These are phyloP conservation scores for Melanogrammus aeglefinus DNA, from an alignment of 2,797 vertebrate species.

Conservation along the genomic window DNA sequence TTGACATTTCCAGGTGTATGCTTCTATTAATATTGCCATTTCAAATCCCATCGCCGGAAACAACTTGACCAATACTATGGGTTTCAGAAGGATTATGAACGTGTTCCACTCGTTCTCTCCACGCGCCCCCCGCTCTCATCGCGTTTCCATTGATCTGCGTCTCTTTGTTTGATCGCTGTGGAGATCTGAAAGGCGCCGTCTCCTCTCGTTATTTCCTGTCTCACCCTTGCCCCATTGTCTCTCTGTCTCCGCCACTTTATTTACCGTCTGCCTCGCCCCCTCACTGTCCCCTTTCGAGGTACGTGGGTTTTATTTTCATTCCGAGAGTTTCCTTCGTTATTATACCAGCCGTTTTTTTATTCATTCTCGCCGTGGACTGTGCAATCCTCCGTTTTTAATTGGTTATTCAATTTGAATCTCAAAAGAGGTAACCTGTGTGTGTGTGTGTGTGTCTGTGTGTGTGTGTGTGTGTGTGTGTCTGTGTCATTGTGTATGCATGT, in stretches of 20 bases:
- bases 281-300: neutral
- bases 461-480: neutral
- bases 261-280: neutral
- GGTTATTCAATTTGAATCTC: slow-evolving; percentile 3
- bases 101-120: neutral
- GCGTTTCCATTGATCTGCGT: neutral
- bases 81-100: too few species aligned
- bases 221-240: neutral
- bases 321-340: neutral
- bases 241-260: neutral
- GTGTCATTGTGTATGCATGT: neutral
- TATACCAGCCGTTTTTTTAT: neutral
- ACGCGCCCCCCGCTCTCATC: neutral
- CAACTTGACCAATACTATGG: too few species aligned
- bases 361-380: neutral
- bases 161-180: neutral
- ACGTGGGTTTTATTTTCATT: neutral
- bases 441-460: too few species aligned
- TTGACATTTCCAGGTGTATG: neutral
- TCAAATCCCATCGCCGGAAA: neutral
- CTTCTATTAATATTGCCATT: neutral
- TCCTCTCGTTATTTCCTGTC: neutral
- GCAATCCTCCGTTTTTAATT: neutral
- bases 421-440: neutral
- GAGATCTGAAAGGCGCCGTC: neutral